Evolutionary conservation across 2,888 invertebrate genomes (phyloP), one percentile per base, ranked within the genome.

Genomic region (Hypena proboscidalis): DNA sequence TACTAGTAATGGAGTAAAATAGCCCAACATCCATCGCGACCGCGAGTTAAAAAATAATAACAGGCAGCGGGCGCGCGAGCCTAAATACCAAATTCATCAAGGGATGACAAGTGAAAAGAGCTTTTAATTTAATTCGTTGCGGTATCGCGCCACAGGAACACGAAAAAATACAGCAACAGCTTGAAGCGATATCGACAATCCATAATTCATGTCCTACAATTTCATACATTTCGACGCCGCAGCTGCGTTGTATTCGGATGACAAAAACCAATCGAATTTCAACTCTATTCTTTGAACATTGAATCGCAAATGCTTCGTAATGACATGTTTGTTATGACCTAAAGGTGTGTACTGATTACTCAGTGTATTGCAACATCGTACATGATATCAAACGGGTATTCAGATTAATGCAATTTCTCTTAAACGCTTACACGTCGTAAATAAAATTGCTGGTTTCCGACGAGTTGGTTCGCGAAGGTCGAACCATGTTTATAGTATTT

Each of bases 51-150:
- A 73, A 72, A 69, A 74, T 74, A 77, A 80, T 73, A 80, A 59
- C 70, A 67, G 45, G 56, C 58, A 70, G 55, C 66, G 55, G 48
- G 60, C 68, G 66, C 57, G 68, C 70, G 66, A 72, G 67, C 77
- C 81, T 81, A 85, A 85, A 88, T 84, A 86, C 81, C 76, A 81
- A 85, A 90, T 90, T 83, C 89, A 90, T 90, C 89, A 89, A 80
- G 69, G 80, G 83, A 85, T 86, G 89, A 89, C 89, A 90, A 87
- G 87, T 89, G 88, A 90, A 89, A 90, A 90, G 90, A 90, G 89
- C 87, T 89, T 90, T 90, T 90, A 90, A 90, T 90, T 90, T 90
- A 90, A 90, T 90, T 89, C 90, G 90, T 82, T 89, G 90, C 83
- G 90, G 90, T 87, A 83, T 84, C 82, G 83, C 82, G 83, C 82